Percentiles rank a stretch among this genome's conserved stretches.
These are phyloP conservation scores for Hystrix cristata DNA, from an alignment of 2,113 vertebrate species.

Conservation along the genomic window DNA sequence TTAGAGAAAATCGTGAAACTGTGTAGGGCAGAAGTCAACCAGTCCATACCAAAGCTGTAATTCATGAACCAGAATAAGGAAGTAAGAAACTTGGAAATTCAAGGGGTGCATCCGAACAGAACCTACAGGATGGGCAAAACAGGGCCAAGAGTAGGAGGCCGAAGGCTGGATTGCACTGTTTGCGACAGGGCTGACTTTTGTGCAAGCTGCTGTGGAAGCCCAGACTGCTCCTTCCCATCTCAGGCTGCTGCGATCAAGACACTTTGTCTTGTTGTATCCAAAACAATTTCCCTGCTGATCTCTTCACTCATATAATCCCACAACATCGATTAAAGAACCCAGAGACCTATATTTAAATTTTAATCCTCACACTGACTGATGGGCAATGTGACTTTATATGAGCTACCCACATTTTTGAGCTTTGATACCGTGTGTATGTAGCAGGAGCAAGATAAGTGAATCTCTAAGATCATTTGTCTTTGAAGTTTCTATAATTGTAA, in stretches of 20 bases:
- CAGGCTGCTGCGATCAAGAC: neutral
- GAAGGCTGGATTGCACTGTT: fast-evolving
- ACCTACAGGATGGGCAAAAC: neutral
- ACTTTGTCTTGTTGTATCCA: neutral
- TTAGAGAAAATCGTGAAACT: neutral
- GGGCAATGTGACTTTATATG: neutral
- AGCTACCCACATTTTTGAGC: neutral
- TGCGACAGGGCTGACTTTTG: neutral
- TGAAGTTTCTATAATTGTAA: neutral
- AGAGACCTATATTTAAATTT: neutral
- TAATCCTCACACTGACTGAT: neutral
- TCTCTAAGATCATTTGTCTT: neutral
- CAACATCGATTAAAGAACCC: neutral
- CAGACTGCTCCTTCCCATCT: too few species aligned
- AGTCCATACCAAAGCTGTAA: neutral
- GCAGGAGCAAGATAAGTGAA: neutral
- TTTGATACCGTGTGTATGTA: fast-evolving
- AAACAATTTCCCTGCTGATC: neutral
- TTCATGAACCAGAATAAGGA: neutral
- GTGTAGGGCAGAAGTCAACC: neutral
- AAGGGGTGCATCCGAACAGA: neutral
- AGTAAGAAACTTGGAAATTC: neutral
- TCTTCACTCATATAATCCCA: neutral
- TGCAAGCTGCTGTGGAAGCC: neutral
- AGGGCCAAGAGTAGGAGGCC: neutral